phyloP scores from a whole-genome alignment of 2,797 vertebrate genomes.

The Bovichtus diacanthus region DNA sequence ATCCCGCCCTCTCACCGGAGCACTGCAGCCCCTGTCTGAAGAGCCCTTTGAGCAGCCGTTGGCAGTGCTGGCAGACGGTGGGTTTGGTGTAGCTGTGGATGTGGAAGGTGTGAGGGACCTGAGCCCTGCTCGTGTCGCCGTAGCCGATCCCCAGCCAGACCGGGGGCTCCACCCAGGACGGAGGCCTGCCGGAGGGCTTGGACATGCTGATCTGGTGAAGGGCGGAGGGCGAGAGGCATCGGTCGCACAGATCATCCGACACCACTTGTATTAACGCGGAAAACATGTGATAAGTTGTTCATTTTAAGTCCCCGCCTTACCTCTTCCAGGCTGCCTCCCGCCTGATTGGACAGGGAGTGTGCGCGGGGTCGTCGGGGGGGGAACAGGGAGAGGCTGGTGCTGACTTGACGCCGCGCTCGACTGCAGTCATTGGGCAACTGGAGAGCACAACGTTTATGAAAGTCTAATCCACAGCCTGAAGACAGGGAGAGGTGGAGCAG shows the following conservation, averaged over 20 bases:
- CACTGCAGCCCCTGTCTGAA: slow-evolving; percentile 88
- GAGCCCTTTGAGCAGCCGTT: slow-evolving; percentile 84
- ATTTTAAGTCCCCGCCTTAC: slow-evolving; percentile 42
- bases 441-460: slow-evolving; percentile 92
- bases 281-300: background rate
- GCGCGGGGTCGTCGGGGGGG: slow-evolving; percentile 64
- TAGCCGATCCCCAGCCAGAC: slow-evolving; percentile 75
- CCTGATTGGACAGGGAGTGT: slow-evolving; percentile 76
- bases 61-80: slow-evolving; percentile 84
- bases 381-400: slow-evolving; percentile 86
- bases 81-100: slow-evolving; percentile 87
- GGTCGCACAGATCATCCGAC: background rate
- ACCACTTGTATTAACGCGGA: too few species aligned
- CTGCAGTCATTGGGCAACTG: slow-evolving; percentile 89
- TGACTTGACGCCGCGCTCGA: slow-evolving; percentile 83
- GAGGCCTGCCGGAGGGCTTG: slow-evolving; percentile 76
- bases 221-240: background rate
- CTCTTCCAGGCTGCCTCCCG: slow-evolving; percentile 84
- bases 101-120: slow-evolving; percentile 87
- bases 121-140: slow-evolving; percentile 31
- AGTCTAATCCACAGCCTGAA: slow-evolving; percentile 91
- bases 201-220: slow-evolving; percentile 80
- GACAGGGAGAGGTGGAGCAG: background rate
- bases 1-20: slow-evolving; percentile 68
- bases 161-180: slow-evolving; percentile 77